Evolutionary conservation across 2,113 vertebrate species (phyloP), one percentile per base, ranked within the genome.

Genomic region (Hymenochirus boettgeri): DNA sequence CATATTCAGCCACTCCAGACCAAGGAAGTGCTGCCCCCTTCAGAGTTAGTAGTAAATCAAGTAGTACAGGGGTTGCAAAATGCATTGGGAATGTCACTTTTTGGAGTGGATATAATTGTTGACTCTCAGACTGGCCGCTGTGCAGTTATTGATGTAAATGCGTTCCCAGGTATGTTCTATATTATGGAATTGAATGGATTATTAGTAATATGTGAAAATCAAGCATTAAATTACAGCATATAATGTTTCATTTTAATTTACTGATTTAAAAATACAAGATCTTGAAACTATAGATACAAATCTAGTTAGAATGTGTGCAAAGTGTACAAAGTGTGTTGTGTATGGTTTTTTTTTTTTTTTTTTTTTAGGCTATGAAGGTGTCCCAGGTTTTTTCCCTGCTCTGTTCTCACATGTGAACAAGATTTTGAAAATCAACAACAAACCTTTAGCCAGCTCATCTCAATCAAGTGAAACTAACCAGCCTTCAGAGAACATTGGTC

Each of bases 81-180:
- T 0, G 76, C 82, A 70, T 76, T 89, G 7, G 80, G 80, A 52
- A 84, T 88, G 82, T 81, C 82, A 1, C 74, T 89, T 27, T 87
- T 89, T 17, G 88, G 88, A 1, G 84, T 89, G 57, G 88, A 89
- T 12, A 57, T 87, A 69, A 89, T 88, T 25, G 66, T 86, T 26
- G 79, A 86, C 74, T 81, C 77, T 2, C 70, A 80, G 58, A 83
- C 80, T 0, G 77, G 80, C 58, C 80, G 77, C 3, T 82, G 82
- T 55, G 83, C 82, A 0, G 72, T 85, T 59, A 89, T 88, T 5
- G 88, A 89, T 70, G 82, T 89, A 70, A 89, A 88, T 59, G 77
- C 85, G 37, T 88, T 89, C 70, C 88, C 88, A 74, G 84, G 85
- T 88, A 13, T 18, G 59, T 5, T 1, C 4, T 35, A 35, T 18